Conservation (phyloP, 2,113 vertebrate species). For the Neotoma lepida region DNA sequence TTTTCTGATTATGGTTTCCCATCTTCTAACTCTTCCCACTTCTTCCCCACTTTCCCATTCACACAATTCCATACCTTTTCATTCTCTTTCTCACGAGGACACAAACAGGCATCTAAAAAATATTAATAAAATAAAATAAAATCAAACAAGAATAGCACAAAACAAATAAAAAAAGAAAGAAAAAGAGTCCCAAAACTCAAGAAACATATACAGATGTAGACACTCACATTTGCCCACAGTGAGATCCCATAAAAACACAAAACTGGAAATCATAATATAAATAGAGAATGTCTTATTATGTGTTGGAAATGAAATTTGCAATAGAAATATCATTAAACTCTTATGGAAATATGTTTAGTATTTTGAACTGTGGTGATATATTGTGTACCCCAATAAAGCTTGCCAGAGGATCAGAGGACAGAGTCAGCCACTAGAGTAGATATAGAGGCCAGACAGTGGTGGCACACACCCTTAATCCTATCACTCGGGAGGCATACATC, state of each 20-base stretch:
- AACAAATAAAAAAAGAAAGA: not conserved
- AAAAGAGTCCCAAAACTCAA: not conserved
- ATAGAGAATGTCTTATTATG: not conserved
- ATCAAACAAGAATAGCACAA: not conserved
- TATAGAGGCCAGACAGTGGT: no score
- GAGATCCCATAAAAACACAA: not conserved
- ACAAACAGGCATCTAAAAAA: not conserved
- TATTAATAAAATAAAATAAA: not conserved
- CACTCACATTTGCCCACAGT: not conserved
- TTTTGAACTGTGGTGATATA: no score
- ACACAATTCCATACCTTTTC: not conserved
- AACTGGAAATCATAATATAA: not conserved
- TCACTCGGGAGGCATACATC: no score
- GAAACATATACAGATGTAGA: no score
- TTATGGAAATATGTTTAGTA: conserved; percentile 27
- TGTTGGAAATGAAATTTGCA: not conserved
- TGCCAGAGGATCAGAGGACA: no score
- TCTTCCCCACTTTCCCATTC: not conserved
- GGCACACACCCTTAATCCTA: no score
- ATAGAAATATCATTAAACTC: not conserved
- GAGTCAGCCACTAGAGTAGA: no score
- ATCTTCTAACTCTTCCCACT: not conserved
- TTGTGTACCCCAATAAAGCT: no score
- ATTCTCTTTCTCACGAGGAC: not conserved
- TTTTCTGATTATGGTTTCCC: not conserved